Conservation (phyloP, 2,888 invertebrate genomes). For the Drymonia ruficornis region DNA sequence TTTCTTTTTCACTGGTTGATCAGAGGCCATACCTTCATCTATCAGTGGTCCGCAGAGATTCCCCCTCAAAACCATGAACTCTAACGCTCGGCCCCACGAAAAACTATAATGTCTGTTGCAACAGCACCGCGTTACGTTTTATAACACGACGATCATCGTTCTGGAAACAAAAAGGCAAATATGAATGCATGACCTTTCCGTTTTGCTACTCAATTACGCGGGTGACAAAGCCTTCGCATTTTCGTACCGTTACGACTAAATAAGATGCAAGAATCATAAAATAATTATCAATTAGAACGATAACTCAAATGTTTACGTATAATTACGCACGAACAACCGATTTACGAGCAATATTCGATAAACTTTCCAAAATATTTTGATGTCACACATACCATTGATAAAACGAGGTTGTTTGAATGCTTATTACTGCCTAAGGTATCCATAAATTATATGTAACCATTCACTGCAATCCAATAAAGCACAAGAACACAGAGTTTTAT, state of each 20-base stretch:
- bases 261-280: slow-evolving; percentile 14
- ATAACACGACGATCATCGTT: slow-evolving; percentile 50
- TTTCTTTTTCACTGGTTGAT: slow-evolving; percentile 94
- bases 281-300: slow-evolving; percentile 22
- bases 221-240: slow-evolving; percentile 74
- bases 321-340: slow-evolving; percentile 32
- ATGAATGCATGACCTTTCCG: slow-evolving; percentile 83
- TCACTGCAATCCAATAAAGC: slow-evolving; percentile 69
- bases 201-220: slow-evolving; percentile 84
- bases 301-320: slow-evolving; percentile 28
- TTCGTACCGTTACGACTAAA: slow-evolving; percentile 32
- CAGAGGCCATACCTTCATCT: slow-evolving; percentile 88
- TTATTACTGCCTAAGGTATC: slow-evolving; percentile 57
- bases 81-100: slow-evolving; percentile 33
- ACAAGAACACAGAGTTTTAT: slow-evolving; percentile 60
- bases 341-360: slow-evolving; percentile 52
- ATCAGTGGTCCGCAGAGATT: slow-evolving; percentile 81
- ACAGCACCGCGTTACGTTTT: slow-evolving; percentile 36
- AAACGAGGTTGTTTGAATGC: slow-evolving; percentile 71
- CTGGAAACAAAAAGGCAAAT: slow-evolving; percentile 75
- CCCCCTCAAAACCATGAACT: slow-evolving; percentile 88
- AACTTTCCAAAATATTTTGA: slow-evolving; percentile 86
- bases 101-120: slow-evolving; percentile 35
- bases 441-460: slow-evolving; percentile 61
- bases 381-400: slow-evolving; percentile 82